phyloP scores from a whole-genome alignment of 92 coral and sea anemone genomes.

The Desmophyllum pertusum region DNA sequence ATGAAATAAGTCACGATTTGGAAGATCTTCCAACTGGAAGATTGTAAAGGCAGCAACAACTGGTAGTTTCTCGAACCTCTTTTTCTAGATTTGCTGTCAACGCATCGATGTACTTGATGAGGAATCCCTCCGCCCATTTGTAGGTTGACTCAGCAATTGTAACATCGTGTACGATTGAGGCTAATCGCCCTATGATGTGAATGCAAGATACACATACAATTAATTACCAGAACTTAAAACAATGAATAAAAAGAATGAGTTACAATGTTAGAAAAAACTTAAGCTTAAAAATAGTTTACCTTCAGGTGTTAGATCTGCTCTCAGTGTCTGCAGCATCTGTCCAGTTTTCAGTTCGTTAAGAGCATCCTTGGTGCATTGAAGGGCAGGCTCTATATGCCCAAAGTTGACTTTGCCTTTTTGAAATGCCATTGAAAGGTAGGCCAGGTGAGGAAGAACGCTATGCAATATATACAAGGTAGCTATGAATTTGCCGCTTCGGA shows the following conservation, averaged over 20 bases:
- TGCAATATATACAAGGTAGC: slow-evolving; percentile 31
- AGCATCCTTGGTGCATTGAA: too few relatives aligned
- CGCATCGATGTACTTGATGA: slow-evolving; percentile 4
- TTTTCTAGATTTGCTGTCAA: slow-evolving; percentile 2
- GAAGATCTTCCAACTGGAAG: slow-evolving; percentile 13
- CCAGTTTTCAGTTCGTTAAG: too few relatives aligned
- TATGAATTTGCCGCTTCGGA: slow-evolving; percentile 25
- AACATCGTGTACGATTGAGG: slow-evolving; percentile 7
- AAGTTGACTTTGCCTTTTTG: slow-evolving; percentile 33
- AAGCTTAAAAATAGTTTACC: background rate
- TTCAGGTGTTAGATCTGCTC: slow-evolving; percentile 19
- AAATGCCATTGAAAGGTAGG: slow-evolving; percentile 27
- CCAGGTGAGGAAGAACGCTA: slow-evolving; percentile 40
- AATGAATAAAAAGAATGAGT: too few relatives aligned
- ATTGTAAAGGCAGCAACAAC: slow-evolving; percentile 18
- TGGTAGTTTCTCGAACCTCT: slow-evolving; percentile 19
- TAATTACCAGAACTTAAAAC: background rate
- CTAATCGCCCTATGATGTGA: slow-evolving; percentile 17
- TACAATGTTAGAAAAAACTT: background rate
- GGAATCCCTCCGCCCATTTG: slow-evolving; percentile 6
- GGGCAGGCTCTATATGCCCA: slow-evolving; percentile 31
- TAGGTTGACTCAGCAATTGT: slow-evolving; percentile 8
- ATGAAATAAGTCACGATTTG: background rate
- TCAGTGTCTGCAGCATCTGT: slow-evolving; percentile 33
- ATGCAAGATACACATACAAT: background rate